Conservation (phyloP, 1,140 invertebrate genomes). For the Drosophila triauraria region DNA sequence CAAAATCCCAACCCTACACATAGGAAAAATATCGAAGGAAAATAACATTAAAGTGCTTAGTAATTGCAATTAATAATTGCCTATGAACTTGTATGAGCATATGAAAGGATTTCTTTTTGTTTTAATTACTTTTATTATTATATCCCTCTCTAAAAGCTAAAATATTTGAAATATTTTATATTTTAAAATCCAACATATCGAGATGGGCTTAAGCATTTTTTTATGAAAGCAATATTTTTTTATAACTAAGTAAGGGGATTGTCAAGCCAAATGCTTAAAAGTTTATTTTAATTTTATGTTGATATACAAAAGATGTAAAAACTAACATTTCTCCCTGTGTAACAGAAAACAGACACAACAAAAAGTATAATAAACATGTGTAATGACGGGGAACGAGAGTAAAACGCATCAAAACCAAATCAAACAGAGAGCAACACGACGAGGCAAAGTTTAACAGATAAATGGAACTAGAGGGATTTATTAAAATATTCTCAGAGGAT, state of each 20-base stretch:
- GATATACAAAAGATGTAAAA: neutral
- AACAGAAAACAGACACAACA: conserved; percentile 3
- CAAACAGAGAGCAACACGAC: conserved; percentile 4
- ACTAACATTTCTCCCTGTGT: neutral
- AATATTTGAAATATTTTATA: too few species aligned
- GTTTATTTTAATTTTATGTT: neutral
- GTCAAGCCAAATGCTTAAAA: too few species aligned
- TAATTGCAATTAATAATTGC: too few species aligned
- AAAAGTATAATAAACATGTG: conserved; percentile 64
- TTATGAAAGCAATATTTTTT: too few species aligned
- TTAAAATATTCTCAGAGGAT: conserved; percentile 12
- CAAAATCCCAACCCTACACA: conserved; percentile 55
- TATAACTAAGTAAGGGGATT: too few species aligned
- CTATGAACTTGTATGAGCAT: too few species aligned
- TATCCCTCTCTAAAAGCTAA: too few species aligned
- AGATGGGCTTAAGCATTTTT: too few species aligned
- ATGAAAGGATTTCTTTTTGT: too few species aligned
- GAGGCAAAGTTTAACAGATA: conserved; percentile 15
- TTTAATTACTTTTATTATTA: too few species aligned
- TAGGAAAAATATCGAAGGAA: conserved; percentile 10
- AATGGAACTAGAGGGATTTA: conserved; percentile 11
- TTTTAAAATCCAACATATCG: too few species aligned
- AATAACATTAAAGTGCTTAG: too few species aligned
- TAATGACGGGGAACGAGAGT: conserved; percentile 35
- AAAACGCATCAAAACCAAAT: conserved; percentile 32